These are phyloP conservation scores for Ispidina lecontei DNA, from an alignment of 2,797 vertebrate species.

Conservation along the genomic window DNA sequence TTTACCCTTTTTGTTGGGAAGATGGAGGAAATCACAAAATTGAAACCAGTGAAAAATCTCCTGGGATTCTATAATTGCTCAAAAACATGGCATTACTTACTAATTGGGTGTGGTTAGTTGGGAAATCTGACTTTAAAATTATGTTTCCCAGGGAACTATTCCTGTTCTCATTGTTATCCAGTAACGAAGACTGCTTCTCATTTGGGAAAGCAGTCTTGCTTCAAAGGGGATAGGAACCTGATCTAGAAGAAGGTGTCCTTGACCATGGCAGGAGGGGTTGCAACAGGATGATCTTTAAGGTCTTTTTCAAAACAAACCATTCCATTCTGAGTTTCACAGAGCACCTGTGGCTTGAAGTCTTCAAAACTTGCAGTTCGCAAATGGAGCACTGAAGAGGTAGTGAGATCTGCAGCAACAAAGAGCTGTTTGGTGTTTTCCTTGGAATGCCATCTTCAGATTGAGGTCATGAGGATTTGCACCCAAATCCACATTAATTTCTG, in stretches of 20 bases:
- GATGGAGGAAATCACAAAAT: neutral
- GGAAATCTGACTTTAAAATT: constrained; percentile 65
- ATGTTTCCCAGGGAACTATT: constrained; percentile 49
- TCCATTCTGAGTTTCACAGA: neutral
- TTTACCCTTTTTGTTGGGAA: neutral
- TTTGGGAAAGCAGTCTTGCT: constrained; percentile 21
- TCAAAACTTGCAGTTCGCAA: neutral
- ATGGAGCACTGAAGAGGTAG: neutral
- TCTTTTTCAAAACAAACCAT: neutral
- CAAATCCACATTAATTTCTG: neutral
- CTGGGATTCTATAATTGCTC: neutral
- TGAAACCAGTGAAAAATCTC: neutral
- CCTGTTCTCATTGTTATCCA: neutral
- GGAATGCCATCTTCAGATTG: constrained; percentile 13
- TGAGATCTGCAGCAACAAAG: neutral
- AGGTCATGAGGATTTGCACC: neutral
- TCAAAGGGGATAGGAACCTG: neutral
- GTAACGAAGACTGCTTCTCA: neutral
- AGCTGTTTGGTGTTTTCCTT: constrained; percentile 4
- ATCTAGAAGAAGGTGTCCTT: neutral
- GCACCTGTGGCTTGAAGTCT: neutral
- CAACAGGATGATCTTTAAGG: neutral
- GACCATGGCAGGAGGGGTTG: neutral
- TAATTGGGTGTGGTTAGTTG: constrained; percentile 65
- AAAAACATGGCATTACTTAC: constrained; percentile 19